A percentile compares a stretch with the other conserved stretches of the same genome.
Conservation (phyloP, 1,140 invertebrate species). For the Zelostemma sp. region DNA sequence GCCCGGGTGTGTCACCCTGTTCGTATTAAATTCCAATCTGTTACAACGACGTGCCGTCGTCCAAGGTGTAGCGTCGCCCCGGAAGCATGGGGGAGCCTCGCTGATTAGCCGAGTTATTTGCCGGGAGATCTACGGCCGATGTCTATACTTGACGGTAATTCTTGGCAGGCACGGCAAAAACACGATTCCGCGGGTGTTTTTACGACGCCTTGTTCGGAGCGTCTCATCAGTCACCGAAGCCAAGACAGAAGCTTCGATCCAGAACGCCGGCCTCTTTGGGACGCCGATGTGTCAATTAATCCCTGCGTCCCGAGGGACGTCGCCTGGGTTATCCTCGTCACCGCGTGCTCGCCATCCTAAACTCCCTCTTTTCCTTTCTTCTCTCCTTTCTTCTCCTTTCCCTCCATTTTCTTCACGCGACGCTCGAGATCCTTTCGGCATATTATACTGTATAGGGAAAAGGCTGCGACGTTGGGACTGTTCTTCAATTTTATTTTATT, state of each 20-base stretch:
- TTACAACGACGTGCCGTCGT: constrained; percentile 56
- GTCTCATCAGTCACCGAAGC: constrained; percentile 59
- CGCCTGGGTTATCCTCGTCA: constrained; percentile 14
- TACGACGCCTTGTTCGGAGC: constrained; percentile 43
- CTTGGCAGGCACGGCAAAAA: constrained; percentile 47
- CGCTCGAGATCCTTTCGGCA: not conserved
- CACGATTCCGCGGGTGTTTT: constrained; percentile 48
- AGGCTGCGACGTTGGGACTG: no score
- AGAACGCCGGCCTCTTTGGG: constrained; percentile 29
- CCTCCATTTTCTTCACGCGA: not conserved
- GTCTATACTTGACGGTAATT: constrained; percentile 44
- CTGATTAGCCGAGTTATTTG: constrained; percentile 61
- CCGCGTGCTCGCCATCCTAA: constrained; percentile 34
- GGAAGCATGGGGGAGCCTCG: constrained; percentile 31
- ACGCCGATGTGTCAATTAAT: constrained; percentile 65
- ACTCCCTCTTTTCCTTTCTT: constrained; percentile 12
- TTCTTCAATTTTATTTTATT: constrained; percentile 7
- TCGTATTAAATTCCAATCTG: constrained; percentile 67
- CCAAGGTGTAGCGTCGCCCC: constrained; percentile 34
- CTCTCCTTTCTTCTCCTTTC: constrained; percentile 22
- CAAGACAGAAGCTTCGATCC: constrained; percentile 26
- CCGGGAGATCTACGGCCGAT: constrained; percentile 21
- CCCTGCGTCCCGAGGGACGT: constrained; percentile 15
- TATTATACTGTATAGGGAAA: no score
- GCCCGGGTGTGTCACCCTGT: constrained; percentile 43